A percentile compares a stretch with the other conserved stretches of the same genome.
phyloP scores from a whole-genome alignment of 2,797 vertebrate genomes.

The Acrossocheilus wenchowensis region DNA sequence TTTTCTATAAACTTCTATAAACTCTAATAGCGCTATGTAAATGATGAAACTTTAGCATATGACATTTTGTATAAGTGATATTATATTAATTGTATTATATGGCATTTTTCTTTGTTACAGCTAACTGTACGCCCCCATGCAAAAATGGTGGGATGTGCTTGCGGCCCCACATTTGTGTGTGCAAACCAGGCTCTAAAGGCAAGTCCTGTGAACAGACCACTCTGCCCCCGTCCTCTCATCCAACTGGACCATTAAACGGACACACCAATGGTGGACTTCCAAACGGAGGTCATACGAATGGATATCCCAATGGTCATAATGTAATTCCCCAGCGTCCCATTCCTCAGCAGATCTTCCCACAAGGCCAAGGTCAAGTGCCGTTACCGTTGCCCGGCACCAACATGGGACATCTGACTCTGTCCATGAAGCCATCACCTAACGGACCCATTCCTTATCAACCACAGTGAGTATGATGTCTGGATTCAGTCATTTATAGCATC shows the following conservation, averaged over 20 bases:
- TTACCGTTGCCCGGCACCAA: conserved; percentile 70
- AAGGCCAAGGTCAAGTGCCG: conserved; percentile 54
- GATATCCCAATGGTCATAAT: conserved; percentile 68
- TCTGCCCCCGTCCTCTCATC: conserved; percentile 73
- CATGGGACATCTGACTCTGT: conserved; percentile 89
- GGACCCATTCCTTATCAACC: conserved; percentile 85
- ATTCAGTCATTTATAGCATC: conserved; percentile 4
- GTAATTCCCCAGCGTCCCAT: conserved; percentile 82
- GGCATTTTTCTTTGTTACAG: conserved; percentile 68
- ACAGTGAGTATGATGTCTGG: conserved; percentile 84
- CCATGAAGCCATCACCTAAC: conserved; percentile 86
- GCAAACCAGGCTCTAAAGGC: conserved; percentile 92
- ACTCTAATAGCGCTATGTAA: background rate
- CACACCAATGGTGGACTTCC: conserved; percentile 64
- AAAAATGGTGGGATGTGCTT: conserved; percentile 98
- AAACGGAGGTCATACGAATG: conserved; percentile 65
- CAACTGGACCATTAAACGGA: conserved; percentile 69
- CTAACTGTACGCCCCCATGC: conserved; percentile 92
- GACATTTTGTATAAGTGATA: background rate
- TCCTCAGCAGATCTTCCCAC: conserved; percentile 83
- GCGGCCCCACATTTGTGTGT: conserved; percentile 93
- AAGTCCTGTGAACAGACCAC: conserved; percentile 86
- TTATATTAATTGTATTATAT: background rate
- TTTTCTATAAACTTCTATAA: no score
- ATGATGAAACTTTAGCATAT: background rate